Base-by-base conservation (phyloP, 2,888 invertebrate species). In the Drosophila yooni region DNA sequence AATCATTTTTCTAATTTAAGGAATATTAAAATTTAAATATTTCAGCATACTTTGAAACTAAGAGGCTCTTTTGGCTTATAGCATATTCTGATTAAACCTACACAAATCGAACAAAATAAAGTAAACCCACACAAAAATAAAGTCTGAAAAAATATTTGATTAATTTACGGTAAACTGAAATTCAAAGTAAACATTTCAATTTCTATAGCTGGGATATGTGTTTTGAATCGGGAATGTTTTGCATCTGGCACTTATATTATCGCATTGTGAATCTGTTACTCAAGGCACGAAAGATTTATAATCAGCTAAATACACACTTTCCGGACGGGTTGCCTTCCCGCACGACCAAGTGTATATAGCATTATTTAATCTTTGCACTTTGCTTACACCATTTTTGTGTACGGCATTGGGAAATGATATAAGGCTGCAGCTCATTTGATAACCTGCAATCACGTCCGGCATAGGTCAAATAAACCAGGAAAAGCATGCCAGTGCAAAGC, bases 191-290 rank as follows among this genome's bases (percentile, higher is more conserved):
- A 56, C 33, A 25, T 33, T 67, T 31, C 5, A 8, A 21, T 34
- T 21, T 18, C 21, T 46, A 50, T 34, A 11, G 36, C n/a, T 25
- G 52, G 27, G 62, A 61, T 76, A 76, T 76, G 50, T 80, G 81
- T 65, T 62, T 54, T 52, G 69, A 51, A 48, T 80, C 81, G 59
- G n/a, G 29, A 31, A 59, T 34, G 29, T 40, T 61, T 61, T 40
- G 40, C 46, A 51, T 11, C 62, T 4, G 33, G 50, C 46, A 51
- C 31, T 36, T 33, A 7, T 34, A 43, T 31, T 34, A 52, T 53
- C 54, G 46, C 18, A 58, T 25, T 50, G 60, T 13, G 31, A 53
- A 75, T 65, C 64, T 62, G 34, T 18, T 27, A 58, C 31, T 36
- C 43, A 51, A 63, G n/a, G 36, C 33, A 36, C 33, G 31, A 4